Evolutionary conservation across 2,888 invertebrate species (phyloP).

Genomic region (Acrobasis suavella): DNA sequence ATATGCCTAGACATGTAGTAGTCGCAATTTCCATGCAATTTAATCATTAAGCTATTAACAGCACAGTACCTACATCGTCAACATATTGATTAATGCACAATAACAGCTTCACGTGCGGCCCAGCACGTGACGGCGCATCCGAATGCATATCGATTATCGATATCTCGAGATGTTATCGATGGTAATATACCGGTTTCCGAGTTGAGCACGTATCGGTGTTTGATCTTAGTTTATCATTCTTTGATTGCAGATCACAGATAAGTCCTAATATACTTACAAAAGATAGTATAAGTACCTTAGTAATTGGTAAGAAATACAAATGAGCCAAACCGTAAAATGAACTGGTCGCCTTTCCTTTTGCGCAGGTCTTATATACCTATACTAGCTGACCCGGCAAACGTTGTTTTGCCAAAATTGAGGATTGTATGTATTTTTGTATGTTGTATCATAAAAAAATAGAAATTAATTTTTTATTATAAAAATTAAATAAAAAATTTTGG

Average conservation of each 20-base stretch:
- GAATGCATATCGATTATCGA: constrained; percentile 31
- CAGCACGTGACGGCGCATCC: constrained; percentile 42
- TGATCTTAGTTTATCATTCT: background rate
- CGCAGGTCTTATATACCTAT: no score
- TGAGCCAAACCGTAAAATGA: no score
- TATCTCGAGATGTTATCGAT: constrained; percentile 38
- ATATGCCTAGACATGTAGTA: background rate
- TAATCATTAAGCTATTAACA: constrained; percentile 11
- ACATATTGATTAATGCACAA: constrained; percentile 30
- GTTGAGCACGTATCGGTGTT: constrained; percentile 24
- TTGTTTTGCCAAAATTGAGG: no score
- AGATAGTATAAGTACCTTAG: background rate
- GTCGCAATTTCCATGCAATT: constrained; percentile 10
- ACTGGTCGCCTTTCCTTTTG: no score
- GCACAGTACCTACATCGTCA: constrained; percentile 28
- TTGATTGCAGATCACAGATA: background rate
- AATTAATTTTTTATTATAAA: no score
- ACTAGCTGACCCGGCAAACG: no score
- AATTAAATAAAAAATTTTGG: no score
- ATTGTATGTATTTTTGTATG: no score
- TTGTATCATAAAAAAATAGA: no score
- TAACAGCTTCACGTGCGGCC: constrained; percentile 36
- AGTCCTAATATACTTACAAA: background rate
- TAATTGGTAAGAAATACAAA: no score
- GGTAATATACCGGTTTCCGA: constrained; percentile 47